Evolutionary conservation across 2,113 vertebrate genomes (phyloP).

Genomic region (Prochilodus magdalenae): DNA sequence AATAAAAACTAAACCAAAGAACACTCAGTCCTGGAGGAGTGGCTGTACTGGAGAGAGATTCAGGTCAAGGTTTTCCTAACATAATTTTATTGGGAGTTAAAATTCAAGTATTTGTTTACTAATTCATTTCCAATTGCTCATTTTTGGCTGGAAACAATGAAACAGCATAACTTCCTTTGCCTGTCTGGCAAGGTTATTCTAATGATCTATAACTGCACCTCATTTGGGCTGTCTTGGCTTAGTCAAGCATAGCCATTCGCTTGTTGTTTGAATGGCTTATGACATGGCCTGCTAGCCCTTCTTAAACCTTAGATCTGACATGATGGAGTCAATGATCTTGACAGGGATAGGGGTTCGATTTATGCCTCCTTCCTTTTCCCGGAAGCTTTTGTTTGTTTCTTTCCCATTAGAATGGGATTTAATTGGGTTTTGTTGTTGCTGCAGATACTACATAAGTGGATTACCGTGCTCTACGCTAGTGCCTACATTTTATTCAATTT

Average conservation of each 20-base stretch:
- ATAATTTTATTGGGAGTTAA: too few species aligned
- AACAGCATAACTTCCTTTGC: too few species aligned
- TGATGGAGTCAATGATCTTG: background rate
- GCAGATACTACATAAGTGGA: background rate
- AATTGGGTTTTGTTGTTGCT: constrained; percentile 1
- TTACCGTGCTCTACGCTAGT: background rate
- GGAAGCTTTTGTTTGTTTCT: background rate
- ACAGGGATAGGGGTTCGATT: background rate
- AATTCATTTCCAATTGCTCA: background rate
- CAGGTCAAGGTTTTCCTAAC: background rate
- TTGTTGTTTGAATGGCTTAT: background rate
- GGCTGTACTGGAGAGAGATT: background rate
- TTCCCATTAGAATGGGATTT: background rate
- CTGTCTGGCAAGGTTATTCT: background rate
- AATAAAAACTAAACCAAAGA: background rate
- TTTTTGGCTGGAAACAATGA: background rate
- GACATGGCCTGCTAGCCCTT: background rate
- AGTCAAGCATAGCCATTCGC: background rate
- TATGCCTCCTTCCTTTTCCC: background rate
- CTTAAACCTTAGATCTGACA: background rate
- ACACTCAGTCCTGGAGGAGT: background rate
- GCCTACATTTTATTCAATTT: background rate
- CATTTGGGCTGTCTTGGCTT: background rate
- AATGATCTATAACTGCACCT: background rate
- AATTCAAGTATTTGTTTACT: too few species aligned